Evolutionary conservation across 2,888 invertebrate genomes (phyloP).

Genomic region (Watsonalla cultraria): DNA sequence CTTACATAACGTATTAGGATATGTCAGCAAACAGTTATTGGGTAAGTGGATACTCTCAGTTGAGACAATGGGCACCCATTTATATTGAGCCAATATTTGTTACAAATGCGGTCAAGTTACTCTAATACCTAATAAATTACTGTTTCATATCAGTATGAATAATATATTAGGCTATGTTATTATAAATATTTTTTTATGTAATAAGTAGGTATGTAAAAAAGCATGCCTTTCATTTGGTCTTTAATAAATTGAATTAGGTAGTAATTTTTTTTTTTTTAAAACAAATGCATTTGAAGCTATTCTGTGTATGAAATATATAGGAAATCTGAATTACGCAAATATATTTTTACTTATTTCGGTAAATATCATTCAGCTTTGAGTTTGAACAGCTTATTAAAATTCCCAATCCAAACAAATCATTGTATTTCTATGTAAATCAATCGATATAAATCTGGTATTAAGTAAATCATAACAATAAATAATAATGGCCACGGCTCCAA

Average conservation of each 20-base stretch:
- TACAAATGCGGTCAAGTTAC: conserved; percentile 25
- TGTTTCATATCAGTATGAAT: not conserved
- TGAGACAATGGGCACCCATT: conserved; percentile 53
- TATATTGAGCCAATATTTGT: conserved; percentile 44
- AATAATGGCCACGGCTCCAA: not conserved
- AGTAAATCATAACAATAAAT: not conserved
- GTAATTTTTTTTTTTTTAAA: no score
- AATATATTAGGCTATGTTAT: not conserved
- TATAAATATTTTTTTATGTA: no score
- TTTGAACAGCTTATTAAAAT: no score
- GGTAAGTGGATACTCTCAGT: conserved; percentile 54
- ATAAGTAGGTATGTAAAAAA: no score
- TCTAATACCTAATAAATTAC: conserved; percentile 1
- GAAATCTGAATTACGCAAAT: no score
- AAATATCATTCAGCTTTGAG: no score
- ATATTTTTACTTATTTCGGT: no score
- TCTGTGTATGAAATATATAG: no score
- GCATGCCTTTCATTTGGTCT: no score
- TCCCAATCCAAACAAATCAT: not conserved
- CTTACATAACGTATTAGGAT: conserved; percentile 66
- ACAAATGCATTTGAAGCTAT: no score
- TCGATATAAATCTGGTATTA: not conserved
- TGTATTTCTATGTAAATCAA: not conserved
- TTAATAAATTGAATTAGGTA: no score
- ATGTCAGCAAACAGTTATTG: conserved; percentile 48